Evolutionary conservation across 2,888 invertebrate genomes (phyloP), one percentile per base, ranked within the genome.

Genomic region (Stegana nigrithorax): DNA sequence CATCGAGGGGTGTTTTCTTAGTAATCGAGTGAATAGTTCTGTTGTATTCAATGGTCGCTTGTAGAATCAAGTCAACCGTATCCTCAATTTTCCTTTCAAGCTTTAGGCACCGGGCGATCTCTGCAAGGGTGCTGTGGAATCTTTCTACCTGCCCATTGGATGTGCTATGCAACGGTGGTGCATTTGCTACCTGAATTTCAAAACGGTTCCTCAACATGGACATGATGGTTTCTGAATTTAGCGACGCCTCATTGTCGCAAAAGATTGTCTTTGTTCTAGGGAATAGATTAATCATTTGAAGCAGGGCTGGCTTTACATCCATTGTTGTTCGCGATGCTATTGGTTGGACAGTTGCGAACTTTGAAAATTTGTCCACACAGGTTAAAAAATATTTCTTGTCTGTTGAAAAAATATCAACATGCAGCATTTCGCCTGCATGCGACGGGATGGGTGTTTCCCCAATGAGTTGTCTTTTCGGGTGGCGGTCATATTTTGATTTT

Each of bases 81-180:
- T n/a, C n/a, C n/a, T n/a, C n/a, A n/a, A n/a, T n/a, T n/a, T n/a
- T 68, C n/a, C 66, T 62, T 50, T 58, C 59, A 7, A 60, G 57
- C 27, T 53, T 65, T 5, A 63, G 32, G 17, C 62, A 65, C 21
- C 65, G 32, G 8, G 64, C 64, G 19, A 69, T 65, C 45, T 68
- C 66, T 5, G 50, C 14, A 2, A 68, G 21, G 2, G 63, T 66
- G 3, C 53, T 60, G 42, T 67, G 65, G 10, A 64, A 68, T 14
- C 59, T 47, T 36, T 68, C 62, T 7, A 68, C 59, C n/a, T n/a
- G n/a, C n/a, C n/a, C n/a, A n/a, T 58, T 67, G 59, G 23, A 64
- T 65, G 36, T 66, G 39, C 62, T 67, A 39, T 66, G 65, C 32
- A 66, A 19, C 10, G 67, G 59, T 17, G 69, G 65, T 7, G 59